Conservation (phyloP, 2,797 vertebrate species). For the Buphagus erythrorhynchus region DNA sequence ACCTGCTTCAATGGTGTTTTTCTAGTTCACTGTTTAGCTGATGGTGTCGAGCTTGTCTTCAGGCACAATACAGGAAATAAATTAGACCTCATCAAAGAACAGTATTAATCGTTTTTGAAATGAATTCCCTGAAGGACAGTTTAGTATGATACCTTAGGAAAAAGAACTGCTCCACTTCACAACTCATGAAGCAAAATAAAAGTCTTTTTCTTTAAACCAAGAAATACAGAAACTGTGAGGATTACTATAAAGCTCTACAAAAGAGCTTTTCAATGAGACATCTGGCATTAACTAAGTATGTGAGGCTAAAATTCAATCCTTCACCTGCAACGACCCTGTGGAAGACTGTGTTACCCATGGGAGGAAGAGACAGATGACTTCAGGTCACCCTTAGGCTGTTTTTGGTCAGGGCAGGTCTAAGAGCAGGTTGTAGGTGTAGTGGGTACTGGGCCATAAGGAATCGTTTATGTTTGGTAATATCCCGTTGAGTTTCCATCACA, state of each 20-base stretch:
- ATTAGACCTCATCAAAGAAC: slow-evolving; percentile 14
- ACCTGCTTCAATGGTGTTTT: neutral
- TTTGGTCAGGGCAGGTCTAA: neutral
- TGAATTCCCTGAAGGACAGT: neutral
- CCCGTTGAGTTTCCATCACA: neutral
- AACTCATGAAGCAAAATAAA: slow-evolving; percentile 3
- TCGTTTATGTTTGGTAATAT: neutral
- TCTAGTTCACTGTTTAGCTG: neutral
- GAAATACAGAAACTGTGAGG: neutral
- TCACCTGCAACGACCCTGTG: slow-evolving; percentile 27
- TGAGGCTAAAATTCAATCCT: slow-evolving; percentile 11
- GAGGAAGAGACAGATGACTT: slow-evolving; percentile 21
- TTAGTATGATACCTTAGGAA: neutral
- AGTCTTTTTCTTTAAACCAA: slow-evolving; percentile 5
- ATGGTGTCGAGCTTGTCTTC: neutral
- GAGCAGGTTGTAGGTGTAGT: neutral
- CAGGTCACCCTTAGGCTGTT: neutral
- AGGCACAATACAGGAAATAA: neutral
- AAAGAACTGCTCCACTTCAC: neutral
- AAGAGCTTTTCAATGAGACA: slow-evolving; percentile 47
- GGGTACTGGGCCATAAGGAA: neutral
- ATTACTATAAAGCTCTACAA: slow-evolving; percentile 33
- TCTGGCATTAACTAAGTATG: slow-evolving; percentile 55
- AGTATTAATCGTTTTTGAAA: neutral
- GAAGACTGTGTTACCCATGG: neutral